These are phyloP conservation scores for Lepus europaeus DNA, from an alignment of 2,113 vertebrate species.

Conservation along the genomic window DNA sequence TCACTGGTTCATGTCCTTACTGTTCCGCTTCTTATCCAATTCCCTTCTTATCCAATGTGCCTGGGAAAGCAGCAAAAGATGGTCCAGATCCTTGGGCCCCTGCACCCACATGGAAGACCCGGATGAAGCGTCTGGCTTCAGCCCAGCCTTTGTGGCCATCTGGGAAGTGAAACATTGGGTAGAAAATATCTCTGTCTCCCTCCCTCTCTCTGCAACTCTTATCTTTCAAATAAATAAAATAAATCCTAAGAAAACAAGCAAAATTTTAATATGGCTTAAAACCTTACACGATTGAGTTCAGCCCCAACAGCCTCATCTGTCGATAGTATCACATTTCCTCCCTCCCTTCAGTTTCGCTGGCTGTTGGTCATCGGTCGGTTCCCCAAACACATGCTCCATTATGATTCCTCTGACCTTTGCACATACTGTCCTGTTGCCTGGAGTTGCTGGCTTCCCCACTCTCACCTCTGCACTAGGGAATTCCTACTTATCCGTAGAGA, in stretches of 20 bases:
- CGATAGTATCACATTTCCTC: not conserved
- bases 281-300: not conserved
- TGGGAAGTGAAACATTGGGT: too few species aligned
- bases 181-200: too few species aligned
- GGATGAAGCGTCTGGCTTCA: too few species aligned
- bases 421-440: not conserved
- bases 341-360: not conserved
- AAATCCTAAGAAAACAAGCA: not conserved
- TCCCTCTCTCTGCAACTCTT: too few species aligned
- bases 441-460: not conserved
- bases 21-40: too few species aligned
- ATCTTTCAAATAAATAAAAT: too few species aligned
- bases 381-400: not conserved
- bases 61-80: too few species aligned
- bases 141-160: too few species aligned
- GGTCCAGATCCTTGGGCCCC: too few species aligned
- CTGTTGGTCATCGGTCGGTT: not conserved
- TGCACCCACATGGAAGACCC: too few species aligned
- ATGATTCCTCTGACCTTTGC: not conserved
- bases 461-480: not conserved
- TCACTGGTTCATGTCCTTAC: too few species aligned
- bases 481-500: slow-evolving; percentile 22
- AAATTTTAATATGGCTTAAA: slow-evolving; percentile 26
- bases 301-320: not conserved
- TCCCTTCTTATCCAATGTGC: too few species aligned